Evolutionary conservation across 1,140 invertebrate species (phyloP), one percentile per base, ranked within the genome.

Genomic region (Cylas formicarius): DNA sequence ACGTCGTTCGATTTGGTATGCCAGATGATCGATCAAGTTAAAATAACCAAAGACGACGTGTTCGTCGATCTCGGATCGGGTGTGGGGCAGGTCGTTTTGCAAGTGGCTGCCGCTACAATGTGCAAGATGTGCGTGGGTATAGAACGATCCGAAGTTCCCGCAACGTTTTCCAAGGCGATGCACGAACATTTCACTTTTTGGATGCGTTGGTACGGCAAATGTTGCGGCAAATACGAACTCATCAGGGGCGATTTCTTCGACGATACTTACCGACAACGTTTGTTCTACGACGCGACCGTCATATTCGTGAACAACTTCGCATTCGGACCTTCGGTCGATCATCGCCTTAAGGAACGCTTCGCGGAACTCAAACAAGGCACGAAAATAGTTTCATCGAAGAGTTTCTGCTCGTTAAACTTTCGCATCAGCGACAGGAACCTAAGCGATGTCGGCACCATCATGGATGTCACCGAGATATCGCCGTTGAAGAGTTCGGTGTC

Each of bases 301-400:
- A 41, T 48, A 11, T 48, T 48, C 23, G 45, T 48, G 4, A 48
- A 48, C 23, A 48, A 48, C 36, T 48, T 48, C 11, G 45, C 45
- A 2, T 48, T 48, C 20, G 45, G 45, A 9, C 45, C 45, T 7
- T 31, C 45, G 22, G 38, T 48, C 2, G 45, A 48, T 22, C 45
- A 48, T 14, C 33, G 36, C 13, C 31, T 48, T 16, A 48, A 48
- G 23, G 34, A 41, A 21, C 28, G 38, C 10, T 48, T 48, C 24
- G 45, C 45, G n/a, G 45, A 48, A 22, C 23, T 48, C 11, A 48
- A 48, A 23, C 45, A 48, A n/a, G 45, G 45, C 11, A 48, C 45
- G 2, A 48, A 41, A 35, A 48, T 48, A 11, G 32, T 48, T 16
- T 48, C 45, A 4, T 48, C 45, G 6, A 48, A 48, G 37, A 48